Base-by-base conservation (phyloP, 2,888 invertebrate genomes). In the Hypomecis atomaria region DNA sequence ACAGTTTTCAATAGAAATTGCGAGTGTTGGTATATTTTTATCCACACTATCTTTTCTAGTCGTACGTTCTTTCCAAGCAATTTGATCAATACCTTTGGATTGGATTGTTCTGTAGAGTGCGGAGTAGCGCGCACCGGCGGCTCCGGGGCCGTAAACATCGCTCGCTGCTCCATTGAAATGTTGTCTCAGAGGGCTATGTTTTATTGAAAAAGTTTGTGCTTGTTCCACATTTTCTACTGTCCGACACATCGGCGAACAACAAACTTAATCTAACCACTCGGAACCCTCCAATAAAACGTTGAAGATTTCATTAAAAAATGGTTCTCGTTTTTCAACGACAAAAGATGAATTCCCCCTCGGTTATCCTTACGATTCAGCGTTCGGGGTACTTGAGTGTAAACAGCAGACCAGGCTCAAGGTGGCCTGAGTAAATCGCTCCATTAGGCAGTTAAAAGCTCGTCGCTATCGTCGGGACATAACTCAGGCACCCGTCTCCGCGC, bases 401-500 rank as follows among this genome's bases (percentile, higher is more conserved):
- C 87, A 84, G 82, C 76, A 79, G 74, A 85, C 84, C 84, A 85
- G 85, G 85, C 85, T 82, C 85, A 88, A 90, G 90, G 88, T 89
- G 88, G 88, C 87, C 82, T 83, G 84, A 88, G 88, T 90, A 90
- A 92, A 92, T 92, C 92, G 91, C 90, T 88, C 90, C 91, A 92
- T 91, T 92, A 90, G 88, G 88, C 90, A 92, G 92, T 92, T 92
- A 92, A 92, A 92, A 92, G 92, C 92, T 90, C 92, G 89, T 90
- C 89, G 90, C 90, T 91, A 92, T 92, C 92, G 89, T 84, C 83
- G 86, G 86, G 81, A 88, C 89, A 92, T 92, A 90, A 92, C 89
- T 92, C 92, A 90, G 85, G 76, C 90, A 77, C 86, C 91, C 90
- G 90, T 90, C 92, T 92, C 90, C 88, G 86, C 88, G 87, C 85